Evolutionary conservation across 2,113 vertebrate species (phyloP), one percentile per base, ranked within the genome.

Genomic region (Holacanthus passer): DNA sequence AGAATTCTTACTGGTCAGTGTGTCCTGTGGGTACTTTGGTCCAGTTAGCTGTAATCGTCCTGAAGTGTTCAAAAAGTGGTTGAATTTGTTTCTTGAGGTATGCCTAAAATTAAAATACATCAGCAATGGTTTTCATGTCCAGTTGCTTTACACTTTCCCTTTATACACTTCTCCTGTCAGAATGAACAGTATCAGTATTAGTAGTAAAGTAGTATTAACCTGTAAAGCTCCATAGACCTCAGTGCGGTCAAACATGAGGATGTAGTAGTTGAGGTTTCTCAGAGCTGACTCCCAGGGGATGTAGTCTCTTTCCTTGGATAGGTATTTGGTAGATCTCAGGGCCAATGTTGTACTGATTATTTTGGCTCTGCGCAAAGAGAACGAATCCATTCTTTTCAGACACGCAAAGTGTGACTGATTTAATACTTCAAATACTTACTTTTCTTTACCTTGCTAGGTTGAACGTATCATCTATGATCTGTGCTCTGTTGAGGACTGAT

Each of bases 401-500:
- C 17, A 62, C 24, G 2, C 9, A 63, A 41, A 11, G 2, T 67
- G 9, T 52, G 1, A 78, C 20, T 0, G 2, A 3, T 73, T 11
- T 7, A 8, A 41, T 17, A 60, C 3, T 50, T 37, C 2, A 24
- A 27, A 58, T n/a, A 16, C 2, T 20, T 63, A 0, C 53, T 72
- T 64, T 1, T 66, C n/a, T 24, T 95, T 92, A 99, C 98, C 95
- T 97, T 71, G 97, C 97, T 75, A 99, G 94, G 85, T 96, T 96
- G 76, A 99, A 99, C n/a, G 96, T 93, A 0, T 99, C 98, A 0
- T 97, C 93, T 0, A 99, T 96, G 35, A 99, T 91, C 92, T 99
- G 98, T 0, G 96, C 98, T 81, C 98, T 95, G 82, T 99, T 99
- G 60, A 97, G 94, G 47, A 96, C 35, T 0, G 97, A 94, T 83